Base-by-base conservation (phyloP, 2,113 vertebrate genomes). In the Microcebus jonahi region DNA sequence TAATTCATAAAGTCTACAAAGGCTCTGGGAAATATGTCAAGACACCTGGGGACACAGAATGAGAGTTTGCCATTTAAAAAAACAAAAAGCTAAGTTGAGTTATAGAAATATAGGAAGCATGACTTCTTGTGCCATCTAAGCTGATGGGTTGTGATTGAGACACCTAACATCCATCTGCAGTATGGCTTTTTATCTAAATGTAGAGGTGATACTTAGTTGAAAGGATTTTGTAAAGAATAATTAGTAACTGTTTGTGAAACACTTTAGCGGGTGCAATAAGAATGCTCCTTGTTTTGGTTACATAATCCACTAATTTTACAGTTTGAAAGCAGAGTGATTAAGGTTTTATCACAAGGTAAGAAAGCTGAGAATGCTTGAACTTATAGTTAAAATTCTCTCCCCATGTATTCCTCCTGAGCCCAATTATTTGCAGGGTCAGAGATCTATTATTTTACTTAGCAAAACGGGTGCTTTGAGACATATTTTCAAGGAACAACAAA, bases 351-450 rank as follows among this genome's bases (percentile, higher is more conserved):
- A 92, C 48, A 88, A 94, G 48, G 21, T 71, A 45, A 61, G 45
- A 77, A 95, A 90, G 36, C 81, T 0, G 2, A 50, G 57, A 95
- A 70, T 25, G 39, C 48, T 83, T 80, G 55, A 93, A 83, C 36
- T 83, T 73, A 18, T 29, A 61, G 42, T 90, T 93, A 93, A 96
- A 79, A 77, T 55, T 82, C 45, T 81, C 31, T 84, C 68, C 59
- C 14, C 0, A 0, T 31, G 18, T 7, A 65, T 86, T 75, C 39
- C 79, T 90, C 84, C 75, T 55, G 39, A 81, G 80, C 63, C 84
- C 59, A 90, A 93, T 95, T 96, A 94, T 59, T 89, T 88, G 70
- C n/a, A 84, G 42, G 14, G 76, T 87, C 85, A 73, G 36, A 83
- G 45, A 88, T 68, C 67, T 83, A 70, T 76, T 79, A 80, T 91